Base-by-base conservation (phyloP, 2,797 vertebrate species). In the Schizopygopsis pylzovi region DNA sequence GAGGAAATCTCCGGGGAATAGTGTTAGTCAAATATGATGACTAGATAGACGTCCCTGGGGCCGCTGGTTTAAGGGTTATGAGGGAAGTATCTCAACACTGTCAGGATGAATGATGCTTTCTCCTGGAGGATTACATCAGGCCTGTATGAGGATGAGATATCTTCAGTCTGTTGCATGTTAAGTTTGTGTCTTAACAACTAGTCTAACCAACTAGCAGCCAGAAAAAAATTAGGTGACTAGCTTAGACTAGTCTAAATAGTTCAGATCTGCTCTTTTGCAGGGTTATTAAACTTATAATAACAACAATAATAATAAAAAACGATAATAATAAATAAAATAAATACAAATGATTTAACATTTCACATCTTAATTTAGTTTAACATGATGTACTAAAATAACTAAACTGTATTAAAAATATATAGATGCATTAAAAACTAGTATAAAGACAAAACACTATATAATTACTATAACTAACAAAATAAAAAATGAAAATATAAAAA, bases 41-140 rank as follows among this genome's bases (percentile, higher is more conserved):
- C 85, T 80, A 70, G 52, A n/a, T 43, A 33, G 65, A 16, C 54
- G 72, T 84, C 86, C 79, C 80, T 59, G 87, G 85, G 90, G 88
- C 76, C n/a, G 63, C 83, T 47, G 67, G 54, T 75, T 85, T 83
- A 33, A 84, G 56, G 41, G 52, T 86, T 86, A 67, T 85, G 84
- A 87, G 83, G 87, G 88, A 88, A 90, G 86, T 90, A 91, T 90
- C 89, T 89, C 47, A 85, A 78, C 20, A 86, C 79, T 65, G 37
- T 83, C 79, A n/a, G 33, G 82, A 68, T 91, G 91, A 92, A 89
- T 88, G 88, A 92, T 89, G 85, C 83, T 71, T 80, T 28, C 41
- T 43, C 5, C 54, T 20, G 37, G 18, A 72, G 41, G 28, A 54
- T 84, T 87, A 76, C 70, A 43, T 15, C 78, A 33, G 45, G 20